Percentiles rank a stretch among this genome's conserved stretches.
phyloP scores from a whole-genome alignment of 1,140 invertebrate genomes.

The Megalopta genalis region DNA sequence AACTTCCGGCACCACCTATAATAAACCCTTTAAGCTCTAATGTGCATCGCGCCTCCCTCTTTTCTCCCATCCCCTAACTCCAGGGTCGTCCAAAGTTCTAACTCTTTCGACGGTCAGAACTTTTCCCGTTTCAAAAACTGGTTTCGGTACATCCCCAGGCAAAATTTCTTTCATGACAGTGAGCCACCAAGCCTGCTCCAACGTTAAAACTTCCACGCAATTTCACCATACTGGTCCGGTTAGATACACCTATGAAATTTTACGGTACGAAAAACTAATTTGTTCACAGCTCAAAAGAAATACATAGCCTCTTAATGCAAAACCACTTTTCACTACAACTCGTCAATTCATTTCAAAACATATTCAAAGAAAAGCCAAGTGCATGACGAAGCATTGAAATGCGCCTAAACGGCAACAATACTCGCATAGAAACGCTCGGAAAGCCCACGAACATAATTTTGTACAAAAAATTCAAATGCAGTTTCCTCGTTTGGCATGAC shows the following conservation, averaged over 20 bases:
- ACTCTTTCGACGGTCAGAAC: conserved; percentile 65
- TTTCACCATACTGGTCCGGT: not conserved
- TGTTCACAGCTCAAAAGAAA: not conserved
- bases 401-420: too few species aligned
- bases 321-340: too few species aligned
- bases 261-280: not conserved
- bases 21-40: conserved; percentile 55
- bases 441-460: too few species aligned
- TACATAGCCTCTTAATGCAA: not conserved
- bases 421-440: too few species aligned
- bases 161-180: conserved; percentile 21
- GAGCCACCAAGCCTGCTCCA: not conserved
- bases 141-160: conserved; percentile 45
- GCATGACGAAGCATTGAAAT: too few species aligned
- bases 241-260: not conserved
- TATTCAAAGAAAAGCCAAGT: too few species aligned
- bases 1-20: conserved; percentile 69
- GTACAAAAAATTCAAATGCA: too few species aligned
- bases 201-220: not conserved
- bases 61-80: conserved; percentile 30
- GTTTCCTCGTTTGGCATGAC: too few species aligned
- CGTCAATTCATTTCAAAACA: too few species aligned
- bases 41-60: conserved; percentile 48
- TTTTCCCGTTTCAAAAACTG: conserved; percentile 61
- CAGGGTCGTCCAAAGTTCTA: conserved; percentile 64